Base-by-base conservation (phyloP, 2,888 invertebrate genomes). In the Matsumyia berberina region DNA sequence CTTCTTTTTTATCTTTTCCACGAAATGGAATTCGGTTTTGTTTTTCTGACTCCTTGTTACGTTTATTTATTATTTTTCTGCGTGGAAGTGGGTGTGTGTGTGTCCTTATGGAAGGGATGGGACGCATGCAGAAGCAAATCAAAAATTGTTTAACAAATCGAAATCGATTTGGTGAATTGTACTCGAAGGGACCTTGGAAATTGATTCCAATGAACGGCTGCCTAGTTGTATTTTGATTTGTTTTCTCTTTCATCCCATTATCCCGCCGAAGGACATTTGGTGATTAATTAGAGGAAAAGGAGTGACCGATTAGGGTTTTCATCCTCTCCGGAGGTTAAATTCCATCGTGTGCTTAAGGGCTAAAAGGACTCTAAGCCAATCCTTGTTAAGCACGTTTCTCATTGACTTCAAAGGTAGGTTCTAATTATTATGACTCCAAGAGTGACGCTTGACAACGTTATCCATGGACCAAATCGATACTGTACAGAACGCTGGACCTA, bases 151-250 rank as follows among this genome's bases (percentile, higher is more conserved):
- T 66, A 66, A 42, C 66, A 76, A 76, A 58, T 76, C 49, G 76
- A 53, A 67, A 58, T 67, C 76, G 67, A 67, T 67, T 76, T 58
- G 19, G 67, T 19, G 58, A 51, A 57, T 64, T 39, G 62, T 55
- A 12, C 24, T 15, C 19, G 46, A 49, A 51, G 49, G 49, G 17
- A 55, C 62, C 62, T 62, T 64, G 55, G 35, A 57, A 31, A 57
- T 46, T 1, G 55, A 46, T 37, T 58, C 49, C 39, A 49, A 67
- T 67, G 49, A 67, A 17, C 35, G 39, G 35, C 11, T n/a, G 62
- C 24, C 53, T 42, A 33, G 12, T 62, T 15, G 51, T 51, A 8
- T 62, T 37, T 51, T 19, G 19, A 58, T 19, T 70, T 6, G 39
- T 51, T 17, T n/a, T 11, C 9, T n/a, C n/a, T n/a, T n/a, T n/a